A percentile compares a stretch with the other conserved stretches of the same genome.
phyloP scores from a whole-genome alignment of 2,113 vertebrate species.

The Sorex araneus region DNA sequence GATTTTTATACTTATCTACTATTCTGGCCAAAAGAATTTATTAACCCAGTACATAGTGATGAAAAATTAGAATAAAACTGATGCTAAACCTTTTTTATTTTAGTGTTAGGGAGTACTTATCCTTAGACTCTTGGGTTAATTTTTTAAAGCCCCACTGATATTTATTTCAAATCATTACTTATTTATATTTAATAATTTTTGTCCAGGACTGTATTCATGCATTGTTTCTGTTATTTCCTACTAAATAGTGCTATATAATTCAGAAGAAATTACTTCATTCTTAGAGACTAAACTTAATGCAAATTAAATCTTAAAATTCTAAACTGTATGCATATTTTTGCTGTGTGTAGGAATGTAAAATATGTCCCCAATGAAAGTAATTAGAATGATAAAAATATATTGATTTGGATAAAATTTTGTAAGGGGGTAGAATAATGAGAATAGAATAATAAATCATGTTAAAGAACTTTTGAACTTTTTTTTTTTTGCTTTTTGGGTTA shows the following conservation, averaged over 20 bases:
- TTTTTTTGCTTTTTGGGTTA: too few species aligned
- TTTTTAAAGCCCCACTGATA: not conserved
- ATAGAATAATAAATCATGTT: not conserved
- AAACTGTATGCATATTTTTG: not conserved
- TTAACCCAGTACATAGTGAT: not conserved
- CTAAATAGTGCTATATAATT: not conserved
- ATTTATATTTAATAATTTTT: conserved; percentile 29
- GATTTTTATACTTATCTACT: not conserved
- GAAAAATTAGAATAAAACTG: not conserved
- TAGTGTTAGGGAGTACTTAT: conserved; percentile 32
- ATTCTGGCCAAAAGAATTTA: conserved; percentile 25
- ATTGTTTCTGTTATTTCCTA: too few species aligned
- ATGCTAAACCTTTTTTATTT: conserved; percentile 11
- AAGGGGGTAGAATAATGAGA: not conserved
- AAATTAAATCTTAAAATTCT: conserved; percentile 38
- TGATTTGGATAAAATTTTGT: conserved; percentile 19
- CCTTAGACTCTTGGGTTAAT: not conserved
- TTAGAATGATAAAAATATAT: not conserved
- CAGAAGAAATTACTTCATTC: conserved; percentile 31
- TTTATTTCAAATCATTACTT: not conserved
- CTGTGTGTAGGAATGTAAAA: not conserved
- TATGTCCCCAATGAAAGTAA: conserved; percentile 4
- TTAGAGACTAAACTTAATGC: conserved; percentile 2
- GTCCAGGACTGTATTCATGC: conserved; percentile 33
- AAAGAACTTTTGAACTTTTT: conserved; percentile 17